These are phyloP conservation scores for Sander lucioperca DNA, from an alignment of 2,113 vertebrate genomes.

Conservation along the genomic window DNA sequence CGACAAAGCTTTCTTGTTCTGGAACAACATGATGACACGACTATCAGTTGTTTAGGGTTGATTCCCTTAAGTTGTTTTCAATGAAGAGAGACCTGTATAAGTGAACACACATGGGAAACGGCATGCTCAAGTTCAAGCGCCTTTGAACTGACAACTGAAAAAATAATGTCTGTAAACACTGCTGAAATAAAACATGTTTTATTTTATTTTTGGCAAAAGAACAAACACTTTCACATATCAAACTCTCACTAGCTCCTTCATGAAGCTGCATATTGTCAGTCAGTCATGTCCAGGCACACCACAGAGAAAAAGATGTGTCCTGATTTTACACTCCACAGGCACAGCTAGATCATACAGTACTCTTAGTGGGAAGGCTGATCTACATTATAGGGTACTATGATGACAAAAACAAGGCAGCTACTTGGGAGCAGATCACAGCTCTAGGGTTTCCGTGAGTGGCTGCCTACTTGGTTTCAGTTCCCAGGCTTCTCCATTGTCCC, in stretches of 20 bases:
- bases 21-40: background rate
- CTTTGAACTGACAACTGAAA: constrained; percentile 60
- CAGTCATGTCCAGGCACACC: constrained; percentile 46
- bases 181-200: constrained; percentile 41
- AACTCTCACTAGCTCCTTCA: constrained; percentile 40
- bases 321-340: constrained; percentile 39
- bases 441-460: constrained; percentile 62
- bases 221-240: constrained; percentile 42
- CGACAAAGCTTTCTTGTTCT: background rate
- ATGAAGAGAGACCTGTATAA: constrained; percentile 41
- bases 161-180: constrained; percentile 33
- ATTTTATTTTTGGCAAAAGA: constrained; percentile 51
- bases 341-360: constrained; percentile 30
- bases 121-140: constrained; percentile 7
- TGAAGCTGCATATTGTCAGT: constrained; percentile 51
- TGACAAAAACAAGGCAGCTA: constrained; percentile 67
- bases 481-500: constrained; percentile 76
- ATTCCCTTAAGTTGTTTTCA: constrained; percentile 22
- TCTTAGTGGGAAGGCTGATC: constrained; percentile 47
- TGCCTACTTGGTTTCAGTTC: constrained; percentile 71
- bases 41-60: constrained; percentile 8
- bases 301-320: constrained; percentile 24
- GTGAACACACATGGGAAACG: constrained; percentile 47
- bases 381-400: constrained; percentile 57
- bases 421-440: constrained; percentile 66